These are phyloP conservation scores for Seriola rivoliana DNA, from an alignment of 2,113 vertebrate genomes.

Conservation along the genomic window DNA sequence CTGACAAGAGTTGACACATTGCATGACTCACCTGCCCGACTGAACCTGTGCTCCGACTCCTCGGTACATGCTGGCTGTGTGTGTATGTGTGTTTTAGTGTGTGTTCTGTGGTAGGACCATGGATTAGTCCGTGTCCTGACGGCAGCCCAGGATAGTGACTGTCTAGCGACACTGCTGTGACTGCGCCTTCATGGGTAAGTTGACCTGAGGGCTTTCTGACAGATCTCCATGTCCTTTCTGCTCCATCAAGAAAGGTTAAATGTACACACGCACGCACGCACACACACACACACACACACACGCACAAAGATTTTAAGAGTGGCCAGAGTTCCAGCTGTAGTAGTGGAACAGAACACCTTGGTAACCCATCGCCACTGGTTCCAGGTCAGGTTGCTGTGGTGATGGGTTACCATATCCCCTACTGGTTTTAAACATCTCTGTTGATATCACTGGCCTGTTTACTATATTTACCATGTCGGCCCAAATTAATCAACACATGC, in stretches of 20 bases:
- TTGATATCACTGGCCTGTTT: constrained; percentile 12
- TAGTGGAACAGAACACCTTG: constrained; percentile 2
- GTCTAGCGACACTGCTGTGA: constrained; percentile 5
- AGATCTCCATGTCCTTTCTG: constrained; percentile 29
- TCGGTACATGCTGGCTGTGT: constrained; percentile 13
- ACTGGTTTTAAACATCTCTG: constrained; percentile 4
- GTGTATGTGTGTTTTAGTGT: constrained; percentile 25
- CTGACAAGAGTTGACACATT: constrained; percentile 33
- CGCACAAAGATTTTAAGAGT: no score
- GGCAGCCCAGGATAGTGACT: constrained; percentile 1
- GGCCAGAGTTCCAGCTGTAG: not conserved
- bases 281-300: not conserved
- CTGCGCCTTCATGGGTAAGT: not conserved
- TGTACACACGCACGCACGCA: not conserved
- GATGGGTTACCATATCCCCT: constrained; percentile 22
- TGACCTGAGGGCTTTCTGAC: constrained; percentile 24
- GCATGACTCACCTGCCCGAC: constrained; percentile 18
- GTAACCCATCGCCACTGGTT: constrained; percentile 5
- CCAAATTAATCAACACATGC: constrained; percentile 8
- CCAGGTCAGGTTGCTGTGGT: constrained; percentile 10
- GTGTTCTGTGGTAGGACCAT: not conserved
- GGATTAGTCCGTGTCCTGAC: not conserved
- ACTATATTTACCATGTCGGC: constrained; percentile 22
- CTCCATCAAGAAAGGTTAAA: constrained; percentile 8
- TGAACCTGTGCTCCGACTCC: not conserved